Evolutionary conservation across 2,113 vertebrate species (phyloP).

Genomic region (Brienomyrus longianalis): DNA sequence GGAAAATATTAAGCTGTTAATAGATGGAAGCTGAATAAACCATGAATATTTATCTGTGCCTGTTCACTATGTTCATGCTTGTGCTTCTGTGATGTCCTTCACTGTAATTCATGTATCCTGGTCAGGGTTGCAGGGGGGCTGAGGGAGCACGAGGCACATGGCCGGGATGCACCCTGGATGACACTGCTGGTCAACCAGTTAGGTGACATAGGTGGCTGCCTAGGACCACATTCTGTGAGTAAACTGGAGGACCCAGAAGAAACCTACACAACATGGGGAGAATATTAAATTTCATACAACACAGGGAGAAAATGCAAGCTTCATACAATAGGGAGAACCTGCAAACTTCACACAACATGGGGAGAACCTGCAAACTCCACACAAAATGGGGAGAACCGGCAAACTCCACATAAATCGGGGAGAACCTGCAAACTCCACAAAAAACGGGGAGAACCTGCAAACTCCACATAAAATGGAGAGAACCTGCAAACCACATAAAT

Average conservation of each 20-base stretch:
- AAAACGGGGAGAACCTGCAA: too few relatives aligned
- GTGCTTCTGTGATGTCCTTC: neutral
- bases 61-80: neutral
- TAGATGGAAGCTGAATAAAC: neutral
- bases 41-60: neutral
- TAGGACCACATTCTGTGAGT: neutral
- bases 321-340: neutral
- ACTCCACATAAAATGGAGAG: too few relatives aligned
- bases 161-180: neutral
- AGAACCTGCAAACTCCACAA: too few relatives aligned
- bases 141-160: neutral
- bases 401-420: too few relatives aligned
- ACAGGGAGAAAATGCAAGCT: neutral
- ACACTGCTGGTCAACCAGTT: neutral
- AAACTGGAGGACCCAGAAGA: neutral
- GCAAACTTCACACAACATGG: neutral
- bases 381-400: too few relatives aligned
- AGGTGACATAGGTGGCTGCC: neutral
- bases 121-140: neutral
- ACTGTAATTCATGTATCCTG: neutral
- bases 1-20: neutral
- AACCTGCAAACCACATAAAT: neutral
- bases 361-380: too few relatives aligned
- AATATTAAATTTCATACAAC: too few relatives aligned
- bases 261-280: neutral